phyloP scores from a whole-genome alignment of 1,140 invertebrate genomes.

The Diabrotica undecimpunctata region DNA sequence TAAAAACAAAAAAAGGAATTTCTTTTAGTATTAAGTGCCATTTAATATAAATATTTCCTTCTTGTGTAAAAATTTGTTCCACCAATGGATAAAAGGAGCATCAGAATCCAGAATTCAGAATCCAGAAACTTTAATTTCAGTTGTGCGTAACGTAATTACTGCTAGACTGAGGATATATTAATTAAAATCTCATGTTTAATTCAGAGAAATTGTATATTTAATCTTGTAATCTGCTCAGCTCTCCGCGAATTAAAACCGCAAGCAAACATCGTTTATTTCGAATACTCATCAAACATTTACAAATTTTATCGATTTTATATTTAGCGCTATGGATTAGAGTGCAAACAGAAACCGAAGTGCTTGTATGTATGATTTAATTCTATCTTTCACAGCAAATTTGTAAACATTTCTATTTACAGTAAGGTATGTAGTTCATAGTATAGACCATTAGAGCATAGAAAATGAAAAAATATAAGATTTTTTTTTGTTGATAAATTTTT shows the following conservation, averaged over 20 bases:
- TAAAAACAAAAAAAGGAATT: neutral
- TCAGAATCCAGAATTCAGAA: constrained; percentile 14
- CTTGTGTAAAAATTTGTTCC: neutral
- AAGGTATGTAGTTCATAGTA: too few species aligned
- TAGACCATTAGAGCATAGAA: too few species aligned
- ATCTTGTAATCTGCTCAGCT: constrained; percentile 44
- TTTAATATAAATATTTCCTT: neutral
- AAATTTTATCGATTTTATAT: constrained; percentile 33
- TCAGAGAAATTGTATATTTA: constrained; percentile 46
- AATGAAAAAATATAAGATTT: too few species aligned
- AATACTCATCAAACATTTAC: constrained; percentile 27
- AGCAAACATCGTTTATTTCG: constrained; percentile 42
- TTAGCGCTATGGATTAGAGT: constrained; percentile 17
- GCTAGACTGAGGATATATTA: constrained; percentile 44
- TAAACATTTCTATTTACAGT: too few species aligned
- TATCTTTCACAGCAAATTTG: too few species aligned
- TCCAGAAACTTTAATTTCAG: constrained; percentile 40
- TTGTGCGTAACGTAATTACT: constrained; percentile 41
- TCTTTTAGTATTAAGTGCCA: neutral
- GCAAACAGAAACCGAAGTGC: too few species aligned
- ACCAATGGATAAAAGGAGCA: neutral
- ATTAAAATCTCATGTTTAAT: constrained; percentile 47
- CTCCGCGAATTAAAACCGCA: constrained; percentile 44
- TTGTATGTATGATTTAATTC: too few species aligned
- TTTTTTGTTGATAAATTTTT: too few species aligned